A percentile compares a stretch with the other conserved stretches of the same genome.
Evolutionary conservation across 2,888 invertebrate species (phyloP).

Genomic region (Cyclophora punctaria): DNA sequence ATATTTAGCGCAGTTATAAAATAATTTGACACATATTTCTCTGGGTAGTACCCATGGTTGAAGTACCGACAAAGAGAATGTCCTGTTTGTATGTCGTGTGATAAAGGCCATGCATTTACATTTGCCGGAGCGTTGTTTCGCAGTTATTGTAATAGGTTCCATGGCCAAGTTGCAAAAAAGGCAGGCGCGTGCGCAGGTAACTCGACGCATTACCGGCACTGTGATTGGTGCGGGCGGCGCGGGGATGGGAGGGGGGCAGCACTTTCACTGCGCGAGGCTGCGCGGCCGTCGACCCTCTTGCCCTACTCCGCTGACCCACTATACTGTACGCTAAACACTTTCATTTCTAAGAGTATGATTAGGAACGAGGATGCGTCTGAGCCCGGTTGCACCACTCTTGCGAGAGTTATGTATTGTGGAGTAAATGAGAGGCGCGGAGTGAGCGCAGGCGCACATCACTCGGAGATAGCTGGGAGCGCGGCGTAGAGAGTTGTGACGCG

Average conservation of each 20-base stretch:
- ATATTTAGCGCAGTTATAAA: no score
- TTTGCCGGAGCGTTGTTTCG: slow-evolving; percentile 61
- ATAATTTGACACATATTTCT: no score
- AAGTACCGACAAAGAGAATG: slow-evolving; percentile 8
- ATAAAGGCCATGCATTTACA: slow-evolving; percentile 65
- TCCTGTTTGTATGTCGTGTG: slow-evolving; percentile 26
- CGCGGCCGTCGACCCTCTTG: slow-evolving; percentile 71
- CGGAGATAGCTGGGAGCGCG: slow-evolving; percentile 37
- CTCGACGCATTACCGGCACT: slow-evolving; percentile 45
- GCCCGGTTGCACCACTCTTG: slow-evolving; percentile 44
- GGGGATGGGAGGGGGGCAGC: slow-evolving; percentile 50
- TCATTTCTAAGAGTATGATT: slow-evolving; percentile 66
- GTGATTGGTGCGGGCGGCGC: slow-evolving; percentile 24
- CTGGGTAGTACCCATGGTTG: neutral
- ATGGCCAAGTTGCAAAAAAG: slow-evolving; percentile 73
- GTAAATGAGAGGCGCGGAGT: slow-evolving; percentile 8
- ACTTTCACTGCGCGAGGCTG: slow-evolving; percentile 73
- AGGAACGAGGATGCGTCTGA: slow-evolving; percentile 61
- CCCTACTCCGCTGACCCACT: slow-evolving; percentile 73
- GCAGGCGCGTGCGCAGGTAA: slow-evolving; percentile 63
- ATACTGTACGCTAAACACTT: slow-evolving; percentile 64
- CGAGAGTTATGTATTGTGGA: slow-evolving; percentile 23
- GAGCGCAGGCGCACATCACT: no score
- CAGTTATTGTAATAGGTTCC: slow-evolving; percentile 70
- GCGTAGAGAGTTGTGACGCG: slow-evolving; percentile 53